Conservation (phyloP, 2,113 vertebrate genomes). For the Phalacrocorax aristotelis region DNA sequence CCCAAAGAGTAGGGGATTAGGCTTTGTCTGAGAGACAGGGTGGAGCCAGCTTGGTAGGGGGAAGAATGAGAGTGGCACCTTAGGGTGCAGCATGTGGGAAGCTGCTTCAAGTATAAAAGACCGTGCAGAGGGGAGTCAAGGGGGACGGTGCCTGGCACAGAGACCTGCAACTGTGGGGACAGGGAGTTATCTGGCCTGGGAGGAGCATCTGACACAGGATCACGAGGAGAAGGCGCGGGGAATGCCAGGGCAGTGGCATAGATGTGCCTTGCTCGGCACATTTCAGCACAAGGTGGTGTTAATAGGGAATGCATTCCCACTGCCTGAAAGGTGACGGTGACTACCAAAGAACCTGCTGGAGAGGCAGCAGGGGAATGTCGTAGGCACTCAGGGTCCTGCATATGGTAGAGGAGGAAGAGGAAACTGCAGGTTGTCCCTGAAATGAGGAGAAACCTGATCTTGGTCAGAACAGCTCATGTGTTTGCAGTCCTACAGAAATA, state of each 20-base stretch:
- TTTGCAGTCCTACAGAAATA: background rate
- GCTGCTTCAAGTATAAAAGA: background rate
- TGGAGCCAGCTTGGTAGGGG: background rate
- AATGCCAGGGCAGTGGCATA: background rate
- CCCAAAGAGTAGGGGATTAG: background rate
- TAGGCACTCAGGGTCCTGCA: fast-evolving
- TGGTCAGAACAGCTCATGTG: background rate
- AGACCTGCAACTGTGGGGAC: fast-evolving
- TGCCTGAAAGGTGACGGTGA: background rate
- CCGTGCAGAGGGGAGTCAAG: background rate
- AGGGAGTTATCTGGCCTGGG: fast-evolving
- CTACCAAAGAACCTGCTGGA: background rate
- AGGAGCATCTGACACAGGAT: background rate
- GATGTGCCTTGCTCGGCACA: fast-evolving
- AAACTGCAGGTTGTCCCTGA: background rate
- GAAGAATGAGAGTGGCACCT: background rate
- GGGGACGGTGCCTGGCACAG: background rate
- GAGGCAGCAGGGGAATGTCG: background rate
- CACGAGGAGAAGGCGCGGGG: fast-evolving
- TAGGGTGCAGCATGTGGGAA: background rate
- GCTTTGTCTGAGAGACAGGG: background rate
- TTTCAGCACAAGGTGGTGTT: background rate
- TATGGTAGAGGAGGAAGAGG: background rate
- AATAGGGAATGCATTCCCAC: fast-evolving
- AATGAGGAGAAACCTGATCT: background rate